Evolutionary conservation across 2,888 invertebrate species (phyloP).

Genomic region (Amorpha juglandis): DNA sequence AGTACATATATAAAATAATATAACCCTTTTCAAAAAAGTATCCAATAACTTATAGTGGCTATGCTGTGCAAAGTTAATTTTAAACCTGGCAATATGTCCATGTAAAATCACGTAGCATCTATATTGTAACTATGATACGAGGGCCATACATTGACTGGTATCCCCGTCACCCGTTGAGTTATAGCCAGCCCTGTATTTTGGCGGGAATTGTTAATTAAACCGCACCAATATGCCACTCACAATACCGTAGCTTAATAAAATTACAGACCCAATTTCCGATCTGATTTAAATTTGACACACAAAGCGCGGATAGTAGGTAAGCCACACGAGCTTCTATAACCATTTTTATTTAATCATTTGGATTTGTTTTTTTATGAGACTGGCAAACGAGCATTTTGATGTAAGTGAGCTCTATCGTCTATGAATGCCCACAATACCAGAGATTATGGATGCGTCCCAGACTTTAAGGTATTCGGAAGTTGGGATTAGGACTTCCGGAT

Average conservation of each 20-base stretch:
- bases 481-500: no score
- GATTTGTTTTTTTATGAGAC: no score
- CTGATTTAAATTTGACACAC: slow-evolving; percentile 43
- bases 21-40: background rate
- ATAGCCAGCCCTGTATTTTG: slow-evolving; percentile 51
- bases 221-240: slow-evolving; percentile 62
- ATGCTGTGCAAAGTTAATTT: slow-evolving; percentile 1
- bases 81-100: background rate
- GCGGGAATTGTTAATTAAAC: slow-evolving; percentile 69
- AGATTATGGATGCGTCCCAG: no score
- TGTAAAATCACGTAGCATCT: slow-evolving; percentile 12
- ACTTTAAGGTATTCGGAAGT: no score
- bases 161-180: slow-evolving; percentile 56
- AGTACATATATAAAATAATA: background rate
- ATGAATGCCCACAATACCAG: no score
- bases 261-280: slow-evolving; percentile 58
- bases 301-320: background rate
- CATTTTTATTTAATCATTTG: no score
- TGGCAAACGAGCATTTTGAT: no score
- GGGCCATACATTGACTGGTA: slow-evolving; percentile 48
- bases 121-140: slow-evolving; percentile 36
- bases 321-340: background rate
- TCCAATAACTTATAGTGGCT: background rate
- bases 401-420: no score
- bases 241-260: slow-evolving; percentile 57